These are phyloP conservation scores for Heteromyza rotundicornis DNA, from an alignment of 2,888 invertebrate species.

Conservation along the genomic window DNA sequence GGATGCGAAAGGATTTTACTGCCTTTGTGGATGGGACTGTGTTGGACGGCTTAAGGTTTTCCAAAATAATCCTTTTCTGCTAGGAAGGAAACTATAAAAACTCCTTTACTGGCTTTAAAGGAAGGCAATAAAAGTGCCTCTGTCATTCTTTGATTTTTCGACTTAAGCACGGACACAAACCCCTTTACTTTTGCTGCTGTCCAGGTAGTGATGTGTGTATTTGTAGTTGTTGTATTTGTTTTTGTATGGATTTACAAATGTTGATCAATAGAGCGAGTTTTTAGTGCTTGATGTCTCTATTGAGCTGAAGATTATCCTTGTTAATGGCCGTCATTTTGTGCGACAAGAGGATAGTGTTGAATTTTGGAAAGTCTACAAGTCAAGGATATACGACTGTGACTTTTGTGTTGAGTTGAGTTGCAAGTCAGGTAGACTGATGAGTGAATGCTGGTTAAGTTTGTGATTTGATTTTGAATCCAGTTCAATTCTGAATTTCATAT, in stretches of 20 bases:
- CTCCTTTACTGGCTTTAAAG: conserved; percentile 36
- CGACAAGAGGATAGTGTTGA: conserved; percentile 27
- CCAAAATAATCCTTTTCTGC: conserved; percentile 55
- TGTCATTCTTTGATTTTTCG: conserved; percentile 38
- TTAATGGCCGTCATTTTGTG: conserved; percentile 46
- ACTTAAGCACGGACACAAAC: conserved; percentile 12
- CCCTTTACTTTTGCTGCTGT: no score
- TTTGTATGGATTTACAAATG: conserved; percentile 36
- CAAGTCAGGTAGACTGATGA: no score
- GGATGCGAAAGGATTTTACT: conserved; percentile 45
- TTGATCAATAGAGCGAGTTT: conserved; percentile 37
- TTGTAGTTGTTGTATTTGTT: conserved; percentile 9
- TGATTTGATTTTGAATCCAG: no score
- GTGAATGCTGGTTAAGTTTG: no score
- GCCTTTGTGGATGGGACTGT: not conserved
- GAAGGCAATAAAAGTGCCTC: conserved; percentile 43
- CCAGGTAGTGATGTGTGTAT: conserved; percentile 26
- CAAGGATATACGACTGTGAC: conserved; percentile 55
- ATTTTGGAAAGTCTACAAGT: conserved; percentile 48
- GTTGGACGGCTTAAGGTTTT: conserved; percentile 31
- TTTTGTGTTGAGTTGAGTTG: no score
- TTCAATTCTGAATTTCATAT: no score
- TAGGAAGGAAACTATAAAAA: conserved; percentile 45
- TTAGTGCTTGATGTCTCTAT: conserved; percentile 31
- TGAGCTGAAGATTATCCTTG: conserved; percentile 45